Evolutionary conservation across 2,888 invertebrate species (phyloP), one percentile per base, ranked within the genome.

Genomic region (Diogma glabrata): DNA sequence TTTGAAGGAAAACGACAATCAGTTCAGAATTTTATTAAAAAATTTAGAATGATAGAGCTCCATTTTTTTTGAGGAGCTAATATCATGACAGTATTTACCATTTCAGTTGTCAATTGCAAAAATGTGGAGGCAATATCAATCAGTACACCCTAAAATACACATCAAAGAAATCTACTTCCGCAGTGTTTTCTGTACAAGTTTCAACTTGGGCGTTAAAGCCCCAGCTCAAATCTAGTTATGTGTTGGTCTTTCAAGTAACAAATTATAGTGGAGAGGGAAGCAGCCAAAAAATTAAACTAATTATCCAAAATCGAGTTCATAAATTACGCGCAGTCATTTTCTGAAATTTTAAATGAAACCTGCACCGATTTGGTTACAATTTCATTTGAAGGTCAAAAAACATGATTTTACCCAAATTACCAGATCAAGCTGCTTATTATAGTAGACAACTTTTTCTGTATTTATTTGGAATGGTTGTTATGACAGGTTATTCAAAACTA

Each of bases 371-470:
- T 38, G 38, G 48, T 40, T 28, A 38, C 19, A 17, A 17, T 40
- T 24, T 43, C 26, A 3, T 49, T 49, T 46, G 51, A 51, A 17
- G 30, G 51, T 24, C 47, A 47, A 46, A 51, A 36, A 51, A 47
- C 33, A 36, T 50, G 26, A 23, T 38, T 8, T 26, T 51, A 9
- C 47, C 38, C 3, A 51, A 24, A 38, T 36, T 51, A n/a, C 23
- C 24, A 22, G 51, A 51, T 14, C 51, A 51, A 20, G 33, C 51
- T 16, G 36, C 47, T 16, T 47, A 51, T 51, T 47, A 47, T 22
- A 33, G 24, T 12, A 14, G 47, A 16, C 51, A 51, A 16, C 14
- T 47, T 3, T 47, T 47, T 51, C 19, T 23, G 10, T 51, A 51
- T 33, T 38, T 38, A 47, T 51, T 46, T 51, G 28, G 28, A 3